Conservation (phyloP, 2,888 invertebrate genomes). For the Morinoia aosen region DNA sequence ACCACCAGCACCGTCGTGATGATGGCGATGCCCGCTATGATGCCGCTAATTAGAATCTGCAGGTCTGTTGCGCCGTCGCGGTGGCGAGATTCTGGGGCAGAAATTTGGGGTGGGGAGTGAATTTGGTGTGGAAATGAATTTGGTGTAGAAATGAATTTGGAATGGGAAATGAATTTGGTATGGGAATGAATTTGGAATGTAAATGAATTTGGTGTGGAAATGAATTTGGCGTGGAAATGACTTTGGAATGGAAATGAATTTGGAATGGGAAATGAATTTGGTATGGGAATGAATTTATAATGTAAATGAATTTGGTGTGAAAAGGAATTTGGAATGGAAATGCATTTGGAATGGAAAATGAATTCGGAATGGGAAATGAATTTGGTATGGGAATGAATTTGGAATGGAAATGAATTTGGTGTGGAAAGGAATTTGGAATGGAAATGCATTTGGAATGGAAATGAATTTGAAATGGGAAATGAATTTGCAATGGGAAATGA, state of each 20-base stretch:
- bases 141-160: neutral
- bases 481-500: neutral
- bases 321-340: too few relatives aligned
- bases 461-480: too few relatives aligned
- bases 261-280: too few relatives aligned
- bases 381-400: too few relatives aligned
- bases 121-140: neutral
- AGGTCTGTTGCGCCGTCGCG: neutral
- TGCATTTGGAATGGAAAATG: too few relatives aligned
- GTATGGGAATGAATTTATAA: too few relatives aligned
- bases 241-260: neutral
- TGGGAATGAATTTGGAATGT: neutral
- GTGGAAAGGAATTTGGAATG: too few relatives aligned
- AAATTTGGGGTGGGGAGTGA: neutral
- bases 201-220: neutral
- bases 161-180: neutral
- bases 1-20: slow-evolving; percentile 18
- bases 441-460: too few relatives aligned
- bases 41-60: slow-evolving; percentile 26
- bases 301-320: too few relatives aligned
- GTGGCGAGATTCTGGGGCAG: neutral
- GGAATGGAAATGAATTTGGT: too few relatives aligned
- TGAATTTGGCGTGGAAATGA: neutral
- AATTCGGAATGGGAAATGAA: too few relatives aligned
- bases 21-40: slow-evolving; percentile 21